Base-by-base conservation (phyloP, 53 echinoderm and acorn worm species). In the Echinometra lucunter region DNA sequence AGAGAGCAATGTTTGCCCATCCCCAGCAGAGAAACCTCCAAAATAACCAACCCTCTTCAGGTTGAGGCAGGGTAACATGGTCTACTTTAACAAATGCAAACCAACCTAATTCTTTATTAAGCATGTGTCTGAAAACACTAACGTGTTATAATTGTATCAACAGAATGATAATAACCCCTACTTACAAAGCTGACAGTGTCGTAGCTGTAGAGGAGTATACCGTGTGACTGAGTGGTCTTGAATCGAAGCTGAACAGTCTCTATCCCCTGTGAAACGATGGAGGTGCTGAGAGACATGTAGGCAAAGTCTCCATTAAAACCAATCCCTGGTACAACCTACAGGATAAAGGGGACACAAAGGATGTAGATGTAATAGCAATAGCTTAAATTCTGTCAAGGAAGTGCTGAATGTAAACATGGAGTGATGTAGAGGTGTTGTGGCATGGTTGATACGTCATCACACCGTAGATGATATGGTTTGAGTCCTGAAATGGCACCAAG, bases 111-210 rank as follows among this genome's bases (percentile, higher is more conserved):
- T 63, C 4, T 63, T 19, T 63, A 63, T 63, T 4, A 63, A 60
- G 60, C 2, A 63, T 63, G 25, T 25, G 4, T 63, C 21, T 3
- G 63, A 4, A 63, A 25, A 63, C 13, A 13, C 13, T n/a, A n/a
- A n/a, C n/a, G n/a, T n/a, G n/a, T n/a, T n/a, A n/a, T n/a, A n/a
- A n/a, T n/a, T n/a, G n/a, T 28, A n/a, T n/a, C n/a, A 78, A 78
- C 10, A 78, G 16, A 2, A 78, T 12, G 3, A 38, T 23, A 78
- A 78, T 53, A 83, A 45, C 21, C 4, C 2, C n/a, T 57, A 97
- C 99, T 98, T 95, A 98, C 99, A 97, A 98, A 97, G 45, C 95
- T 94, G 37, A 89, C 63, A 2, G 96, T 94, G 57, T 97, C 97
- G 80, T 98, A 99, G 69, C 97, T 96, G 88, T 99, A 98, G 2